Evolutionary conservation across 2,113 vertebrate genomes (phyloP).

Genomic region (Rhagologus leucostigma): DNA sequence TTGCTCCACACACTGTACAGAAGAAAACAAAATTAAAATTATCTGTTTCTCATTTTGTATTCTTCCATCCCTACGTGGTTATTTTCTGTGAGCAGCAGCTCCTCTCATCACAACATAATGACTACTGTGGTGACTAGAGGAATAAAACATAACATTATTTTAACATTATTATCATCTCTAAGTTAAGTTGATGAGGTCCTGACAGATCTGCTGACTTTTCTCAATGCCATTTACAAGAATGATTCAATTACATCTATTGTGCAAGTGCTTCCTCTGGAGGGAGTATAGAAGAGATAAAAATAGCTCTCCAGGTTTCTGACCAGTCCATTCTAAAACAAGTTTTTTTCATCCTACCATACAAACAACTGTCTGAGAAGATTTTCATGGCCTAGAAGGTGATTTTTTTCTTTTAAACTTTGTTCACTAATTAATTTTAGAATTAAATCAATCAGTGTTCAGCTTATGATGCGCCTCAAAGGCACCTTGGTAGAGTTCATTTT

Average conservation of each 20-base stretch:
- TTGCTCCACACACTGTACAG: background rate
- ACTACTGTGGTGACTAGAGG: background rate
- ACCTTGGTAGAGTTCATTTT: background rate
- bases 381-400: background rate
- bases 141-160: background rate
- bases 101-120: background rate
- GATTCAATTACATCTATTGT: background rate
- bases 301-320: background rate
- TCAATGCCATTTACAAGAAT: background rate
- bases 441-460: background rate
- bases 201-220: constrained; percentile 17
- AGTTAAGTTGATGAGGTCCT: background rate
- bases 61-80: background rate
- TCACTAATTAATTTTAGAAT: constrained; percentile 43
- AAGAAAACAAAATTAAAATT: background rate
- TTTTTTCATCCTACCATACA: background rate
- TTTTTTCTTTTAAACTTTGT: background rate
- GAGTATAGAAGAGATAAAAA: background rate
- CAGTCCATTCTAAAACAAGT: background rate
- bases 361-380: background rate
- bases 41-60: background rate
- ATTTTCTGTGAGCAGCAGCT: background rate
- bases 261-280: background rate
- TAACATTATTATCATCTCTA: background rate
- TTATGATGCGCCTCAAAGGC: background rate